Base-by-base conservation (phyloP, 2,888 invertebrate genomes). In the Halictus quadricinctus region DNA sequence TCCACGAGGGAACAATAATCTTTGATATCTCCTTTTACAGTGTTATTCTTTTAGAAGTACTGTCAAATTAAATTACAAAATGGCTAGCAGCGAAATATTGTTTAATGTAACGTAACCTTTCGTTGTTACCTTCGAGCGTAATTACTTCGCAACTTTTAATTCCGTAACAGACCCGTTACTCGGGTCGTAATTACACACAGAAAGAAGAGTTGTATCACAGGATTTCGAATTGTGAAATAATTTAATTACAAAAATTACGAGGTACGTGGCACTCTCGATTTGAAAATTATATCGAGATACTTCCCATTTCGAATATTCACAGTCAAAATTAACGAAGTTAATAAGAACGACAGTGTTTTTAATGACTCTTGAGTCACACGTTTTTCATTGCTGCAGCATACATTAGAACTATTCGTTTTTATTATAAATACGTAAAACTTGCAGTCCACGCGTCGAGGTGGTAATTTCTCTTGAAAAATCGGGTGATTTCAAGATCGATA, bases 141-240 rank as follows among this genome's bases (percentile, higher is more conserved):
- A 83, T 74, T 50, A 48, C 48, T n/a, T 50, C 12, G 48, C 83
- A 77, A 84, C 77, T 84, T 78, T 84, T 83, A 77, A 84, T 84
- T 78, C 29, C n/a, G 25, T 43, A 78, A 77, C 73, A 77, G 60
- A 83, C 58, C 60, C 74, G 58, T 50, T 43, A 18, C 21, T 13
- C 50, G 21, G n/a, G 48, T 50, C 41, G 83, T 69, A 77, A 83
- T 83, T 74, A 69, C 77, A 48, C 77, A 29, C 43, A 41, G 58
- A 73, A 58, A 77, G 50, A 25, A 21, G 50, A 25, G 43, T 70
- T 60, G 21, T 66, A 18, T 13, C 0, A 50, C 3, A 25, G 48
- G 70, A 70, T 77, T 74, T 77, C 77, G 66, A 74, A 74, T 70
- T 43, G 50, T 18, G 60, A 73, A 70, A 60, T 72, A 77, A 83